Conservation (phyloP, 2,888 invertebrate species). For the Drosophila meridiana region DNA sequence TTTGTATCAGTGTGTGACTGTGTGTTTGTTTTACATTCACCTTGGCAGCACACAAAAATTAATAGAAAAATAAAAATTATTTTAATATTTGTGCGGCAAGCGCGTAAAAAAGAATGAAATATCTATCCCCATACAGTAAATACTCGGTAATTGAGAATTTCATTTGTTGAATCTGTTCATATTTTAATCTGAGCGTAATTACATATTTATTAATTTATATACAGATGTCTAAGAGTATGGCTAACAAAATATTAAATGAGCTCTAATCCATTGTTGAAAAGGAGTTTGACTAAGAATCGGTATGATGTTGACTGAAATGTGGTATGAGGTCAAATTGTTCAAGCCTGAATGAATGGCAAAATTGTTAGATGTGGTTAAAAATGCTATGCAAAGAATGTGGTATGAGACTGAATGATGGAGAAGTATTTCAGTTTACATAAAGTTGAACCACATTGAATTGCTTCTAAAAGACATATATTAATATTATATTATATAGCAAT, state of each 20-base stretch:
- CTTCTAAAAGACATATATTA: no score
- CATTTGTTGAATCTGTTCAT: neutral
- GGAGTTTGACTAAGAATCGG: neutral
- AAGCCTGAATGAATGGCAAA: neutral
- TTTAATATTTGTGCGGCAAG: conserved; percentile 56
- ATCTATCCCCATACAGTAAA: conserved; percentile 39
- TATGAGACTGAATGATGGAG: no score
- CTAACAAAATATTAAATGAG: no score
- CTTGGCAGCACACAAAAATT: conserved; percentile 72
- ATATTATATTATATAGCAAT: no score
- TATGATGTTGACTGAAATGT: neutral
- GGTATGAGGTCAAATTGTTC: neutral
- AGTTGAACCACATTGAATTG: no score
- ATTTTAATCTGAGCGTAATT: neutral
- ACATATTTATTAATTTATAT: neutral
- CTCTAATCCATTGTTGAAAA: neutral
- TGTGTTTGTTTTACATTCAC: conserved; percentile 73
- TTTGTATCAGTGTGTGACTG: conserved; percentile 12
- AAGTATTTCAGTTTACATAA: neutral
- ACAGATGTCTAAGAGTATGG: neutral
- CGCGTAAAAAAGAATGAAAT: conserved; percentile 57
- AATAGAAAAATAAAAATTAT: conserved; percentile 66
- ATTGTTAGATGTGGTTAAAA: neutral
- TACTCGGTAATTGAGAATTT: conserved; percentile 4
- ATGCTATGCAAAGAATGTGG: neutral